Percentiles rank a stretch among this genome's conserved stretches.
phyloP scores from a whole-genome alignment of 2,888 invertebrate genomes.

The Drosophila pseudotalamancana region DNA sequence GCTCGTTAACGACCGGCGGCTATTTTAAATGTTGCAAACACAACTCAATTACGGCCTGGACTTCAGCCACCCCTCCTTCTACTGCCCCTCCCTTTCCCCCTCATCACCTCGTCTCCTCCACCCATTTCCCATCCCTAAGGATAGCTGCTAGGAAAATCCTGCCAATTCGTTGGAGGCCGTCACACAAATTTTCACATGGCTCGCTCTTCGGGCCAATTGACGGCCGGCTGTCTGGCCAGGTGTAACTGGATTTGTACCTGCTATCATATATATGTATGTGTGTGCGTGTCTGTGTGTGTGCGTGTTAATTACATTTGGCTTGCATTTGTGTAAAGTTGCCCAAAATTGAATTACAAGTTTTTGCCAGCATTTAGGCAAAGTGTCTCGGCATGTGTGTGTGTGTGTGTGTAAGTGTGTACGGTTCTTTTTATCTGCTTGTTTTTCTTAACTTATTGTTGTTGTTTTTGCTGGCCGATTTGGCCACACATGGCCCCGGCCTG shows the following conservation, averaged over 20 bases:
- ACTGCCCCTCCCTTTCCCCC: not conserved
- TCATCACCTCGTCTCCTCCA: not conserved
- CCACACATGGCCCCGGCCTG: conserved; percentile 58
- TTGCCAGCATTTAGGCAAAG: conserved; percentile 69
- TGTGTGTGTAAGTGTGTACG: not conserved
- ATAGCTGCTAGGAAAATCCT: not conserved
- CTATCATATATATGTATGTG: conserved; percentile 20
- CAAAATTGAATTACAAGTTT: conserved; percentile 76
- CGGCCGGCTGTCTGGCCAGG: conserved; percentile 55
- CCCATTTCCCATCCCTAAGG: no score
- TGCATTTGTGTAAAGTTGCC: conserved; percentile 69
- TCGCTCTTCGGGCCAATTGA: conserved; percentile 58
- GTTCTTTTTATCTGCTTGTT: not conserved
- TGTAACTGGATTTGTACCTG: conserved; percentile 55
- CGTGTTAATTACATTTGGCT: conserved; percentile 77
- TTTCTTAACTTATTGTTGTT: conserved; percentile 7
- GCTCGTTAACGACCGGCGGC: conserved; percentile 64
- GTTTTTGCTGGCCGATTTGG: conserved; percentile 31
- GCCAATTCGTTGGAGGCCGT: conserved; percentile 28
- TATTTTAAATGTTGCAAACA: conserved; percentile 75
- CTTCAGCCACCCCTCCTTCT: conserved; percentile 16
- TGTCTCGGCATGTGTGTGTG: not conserved
- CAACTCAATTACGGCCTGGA: conserved; percentile 69
- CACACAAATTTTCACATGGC: conserved; percentile 44
- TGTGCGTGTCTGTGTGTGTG: conserved; percentile 34